A percentile compares a stretch with the other conserved stretches of the same genome.
Evolutionary conservation across 2,888 invertebrate species (phyloP).

Genomic region (Leptura quadrifasciata): DNA sequence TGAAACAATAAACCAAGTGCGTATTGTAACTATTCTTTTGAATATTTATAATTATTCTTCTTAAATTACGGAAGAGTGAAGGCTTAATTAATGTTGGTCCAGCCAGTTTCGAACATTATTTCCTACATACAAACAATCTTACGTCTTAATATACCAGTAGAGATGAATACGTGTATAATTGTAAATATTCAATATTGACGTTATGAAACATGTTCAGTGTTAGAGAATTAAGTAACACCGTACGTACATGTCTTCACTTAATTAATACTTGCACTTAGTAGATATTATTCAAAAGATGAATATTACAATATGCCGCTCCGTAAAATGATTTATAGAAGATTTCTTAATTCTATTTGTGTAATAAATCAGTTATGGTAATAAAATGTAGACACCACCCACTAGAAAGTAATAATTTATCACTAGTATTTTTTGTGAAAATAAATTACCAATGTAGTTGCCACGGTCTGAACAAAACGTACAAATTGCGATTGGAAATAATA

Average conservation of each 20-base stretch:
- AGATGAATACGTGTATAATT: no score
- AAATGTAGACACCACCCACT: constrained; percentile 14
- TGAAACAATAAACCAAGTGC: no score
- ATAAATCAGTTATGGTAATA: constrained; percentile 17
- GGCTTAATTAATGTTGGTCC: no score
- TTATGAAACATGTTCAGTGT: background rate
- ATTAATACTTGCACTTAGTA: background rate
- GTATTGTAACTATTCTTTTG: no score
- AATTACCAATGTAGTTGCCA: background rate
- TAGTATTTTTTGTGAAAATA: background rate
- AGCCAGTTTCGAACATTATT: no score
- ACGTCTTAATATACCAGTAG: no score
- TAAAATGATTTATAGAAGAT: constrained; percentile 6
- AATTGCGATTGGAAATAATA: no score
- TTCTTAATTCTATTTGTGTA: background rate
- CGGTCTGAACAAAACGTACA: no score
- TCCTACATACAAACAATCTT: no score
- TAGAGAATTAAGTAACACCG: background rate
- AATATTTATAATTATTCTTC: no score
- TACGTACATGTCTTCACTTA: background rate
- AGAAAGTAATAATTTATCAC: background rate
- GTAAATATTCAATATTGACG: background rate
- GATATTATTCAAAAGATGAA: no score
- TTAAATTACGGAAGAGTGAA: no score
- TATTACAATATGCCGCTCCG: background rate